phyloP scores from a whole-genome alignment of 2,113 vertebrate species.

The Phalacrocorax brasilianus region DNA sequence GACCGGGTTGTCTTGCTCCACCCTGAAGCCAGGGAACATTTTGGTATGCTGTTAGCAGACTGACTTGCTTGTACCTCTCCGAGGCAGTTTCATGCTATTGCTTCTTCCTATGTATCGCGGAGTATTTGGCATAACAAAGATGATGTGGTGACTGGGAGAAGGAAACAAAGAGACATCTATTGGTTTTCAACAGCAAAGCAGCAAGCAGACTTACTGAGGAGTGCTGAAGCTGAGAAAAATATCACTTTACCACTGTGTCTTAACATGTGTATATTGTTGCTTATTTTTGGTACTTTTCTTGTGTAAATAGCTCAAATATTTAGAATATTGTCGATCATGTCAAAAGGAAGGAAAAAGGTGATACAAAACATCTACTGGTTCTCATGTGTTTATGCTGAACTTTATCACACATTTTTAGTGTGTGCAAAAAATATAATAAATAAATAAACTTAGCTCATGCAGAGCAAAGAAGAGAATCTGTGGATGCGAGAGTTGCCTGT shows the following conservation, averaged over 20 bases:
- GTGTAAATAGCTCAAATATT: background rate
- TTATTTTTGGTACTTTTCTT: background rate
- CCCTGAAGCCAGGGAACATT: background rate
- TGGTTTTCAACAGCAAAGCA: background rate
- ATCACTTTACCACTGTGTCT: background rate
- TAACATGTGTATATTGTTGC: background rate
- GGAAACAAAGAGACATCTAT: background rate
- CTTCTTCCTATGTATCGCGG: background rate
- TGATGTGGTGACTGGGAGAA: background rate
- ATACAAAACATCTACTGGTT: background rate
- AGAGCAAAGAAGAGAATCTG: background rate
- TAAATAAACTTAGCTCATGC: background rate
- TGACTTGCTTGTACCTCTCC: background rate
- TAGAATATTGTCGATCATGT: background rate
- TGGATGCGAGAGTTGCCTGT: background rate
- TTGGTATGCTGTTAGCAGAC: background rate
- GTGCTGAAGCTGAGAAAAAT: background rate
- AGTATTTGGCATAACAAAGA: background rate
- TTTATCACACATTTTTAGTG: background rate
- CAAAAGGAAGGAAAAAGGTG: background rate
- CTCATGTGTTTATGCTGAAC: background rate
- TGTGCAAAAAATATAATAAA: background rate
- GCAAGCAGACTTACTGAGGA: background rate
- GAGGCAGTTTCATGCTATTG: background rate
- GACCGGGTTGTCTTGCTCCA: too few relatives aligned